phyloP scores from a whole-genome alignment of 2,888 invertebrate genomes.

The Agrilus cyanescens region DNA sequence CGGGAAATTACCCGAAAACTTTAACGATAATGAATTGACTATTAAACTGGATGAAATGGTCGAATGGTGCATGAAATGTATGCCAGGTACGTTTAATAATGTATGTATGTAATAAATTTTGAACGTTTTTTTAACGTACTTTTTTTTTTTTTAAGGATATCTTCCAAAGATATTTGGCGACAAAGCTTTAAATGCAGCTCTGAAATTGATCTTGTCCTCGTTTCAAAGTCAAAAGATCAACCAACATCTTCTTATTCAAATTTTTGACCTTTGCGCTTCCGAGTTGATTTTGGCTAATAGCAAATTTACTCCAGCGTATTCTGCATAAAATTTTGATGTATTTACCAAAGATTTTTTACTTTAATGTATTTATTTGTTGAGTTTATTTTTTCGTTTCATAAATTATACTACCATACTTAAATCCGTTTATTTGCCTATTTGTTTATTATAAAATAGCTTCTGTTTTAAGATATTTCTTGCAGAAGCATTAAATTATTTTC shows the following conservation, averaged over 20 bases:
- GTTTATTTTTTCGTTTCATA: no score
- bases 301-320: conserved; percentile 19
- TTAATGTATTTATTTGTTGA: no score
- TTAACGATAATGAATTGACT: conserved; percentile 19
- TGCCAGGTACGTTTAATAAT: conserved; percentile 25
- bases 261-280: conserved; percentile 32
- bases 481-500: no score
- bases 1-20: conserved; percentile 19
- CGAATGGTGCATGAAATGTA: conserved; percentile 19
- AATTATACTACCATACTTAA: no score
- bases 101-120: background rate
- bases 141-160: conserved; percentile 23
- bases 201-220: conserved; percentile 34
- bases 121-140: no score
- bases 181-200: conserved; percentile 27
- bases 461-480: no score
- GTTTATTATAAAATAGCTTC: no score
- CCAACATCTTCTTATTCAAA: conserved; percentile 37
- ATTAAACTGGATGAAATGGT: conserved; percentile 27
- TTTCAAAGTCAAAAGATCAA: conserved; percentile 37
- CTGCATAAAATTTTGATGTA: conserved; percentile 11
- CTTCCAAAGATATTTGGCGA: conserved; percentile 32
- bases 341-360: no score
- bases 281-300: conserved; percentile 19
- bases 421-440: no score